Evolutionary conservation across 2,797 vertebrate species (phyloP).

Genomic region (Margarornis squamiger): DNA sequence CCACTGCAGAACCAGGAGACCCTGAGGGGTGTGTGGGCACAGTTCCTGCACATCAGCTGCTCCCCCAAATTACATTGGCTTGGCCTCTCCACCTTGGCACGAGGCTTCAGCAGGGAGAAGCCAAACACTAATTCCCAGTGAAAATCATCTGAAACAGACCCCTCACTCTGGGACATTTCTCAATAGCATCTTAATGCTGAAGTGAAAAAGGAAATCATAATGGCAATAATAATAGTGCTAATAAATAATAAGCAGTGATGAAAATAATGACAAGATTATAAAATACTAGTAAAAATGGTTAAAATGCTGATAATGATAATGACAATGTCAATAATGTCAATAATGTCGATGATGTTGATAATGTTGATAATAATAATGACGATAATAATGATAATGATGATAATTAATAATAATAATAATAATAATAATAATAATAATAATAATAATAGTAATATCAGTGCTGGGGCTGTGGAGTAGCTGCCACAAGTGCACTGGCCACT

Average conservation of each 20-base stretch:
- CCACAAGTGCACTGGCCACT: background rate
- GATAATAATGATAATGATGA: background rate
- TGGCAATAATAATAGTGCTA: background rate
- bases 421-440: background rate
- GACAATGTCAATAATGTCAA: background rate
- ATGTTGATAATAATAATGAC: too few relatives aligned
- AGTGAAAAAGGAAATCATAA: background rate
- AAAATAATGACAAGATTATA: too few relatives aligned
- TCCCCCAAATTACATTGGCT: background rate
- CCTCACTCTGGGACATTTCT: background rate
- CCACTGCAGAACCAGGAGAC: background rate
- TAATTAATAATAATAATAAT: background rate
- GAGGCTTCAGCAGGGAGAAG: fast-evolving
- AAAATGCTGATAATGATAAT: too few relatives aligned
- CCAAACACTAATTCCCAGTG: background rate
- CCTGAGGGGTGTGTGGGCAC: fast-evolving
- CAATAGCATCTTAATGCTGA: background rate
- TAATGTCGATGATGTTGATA: too few relatives aligned
- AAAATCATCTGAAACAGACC: background rate
- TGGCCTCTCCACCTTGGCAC: fast-evolving
- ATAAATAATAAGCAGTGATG: background rate
- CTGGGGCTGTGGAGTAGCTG: background rate
- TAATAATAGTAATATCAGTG: background rate
- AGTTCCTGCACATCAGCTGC: background rate
- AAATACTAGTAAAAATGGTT: background rate